A percentile compares a stretch with the other conserved stretches of the same genome.
These are phyloP conservation scores for Nothoprocta perdicaria DNA, from an alignment of 2,113 vertebrate genomes.

Conservation along the genomic window DNA sequence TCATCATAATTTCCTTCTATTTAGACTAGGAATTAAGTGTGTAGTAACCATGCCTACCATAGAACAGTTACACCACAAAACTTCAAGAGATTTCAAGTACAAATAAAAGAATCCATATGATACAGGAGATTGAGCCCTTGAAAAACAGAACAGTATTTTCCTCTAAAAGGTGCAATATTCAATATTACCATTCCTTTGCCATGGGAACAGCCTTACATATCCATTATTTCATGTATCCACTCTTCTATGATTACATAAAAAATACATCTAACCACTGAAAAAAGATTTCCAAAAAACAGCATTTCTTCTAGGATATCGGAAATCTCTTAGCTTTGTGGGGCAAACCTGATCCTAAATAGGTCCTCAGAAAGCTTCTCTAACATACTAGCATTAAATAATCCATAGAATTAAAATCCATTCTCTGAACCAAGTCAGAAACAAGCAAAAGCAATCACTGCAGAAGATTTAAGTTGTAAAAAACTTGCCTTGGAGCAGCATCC, in stretches of 20 bases:
- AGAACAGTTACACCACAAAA: conserved; percentile 5
- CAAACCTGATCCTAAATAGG: not conserved
- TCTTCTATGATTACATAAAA: not conserved
- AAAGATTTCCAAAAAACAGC: not conserved
- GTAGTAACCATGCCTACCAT: conserved; percentile 30
- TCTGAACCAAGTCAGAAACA: not conserved
- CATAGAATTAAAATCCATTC: not conserved
- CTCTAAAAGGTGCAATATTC: not conserved
- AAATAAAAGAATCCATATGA: conserved; percentile 12
- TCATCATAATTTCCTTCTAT: conserved; percentile 9
- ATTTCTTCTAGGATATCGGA: not conserved
- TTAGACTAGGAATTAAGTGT: not conserved
- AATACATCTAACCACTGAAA: not conserved
- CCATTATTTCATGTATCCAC: not conserved
- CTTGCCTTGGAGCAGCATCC: not conserved
- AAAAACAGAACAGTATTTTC: not conserved
- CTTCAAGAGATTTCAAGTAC: not conserved
- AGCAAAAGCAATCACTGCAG: not conserved
- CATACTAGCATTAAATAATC: not conserved
- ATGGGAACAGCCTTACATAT: not conserved
- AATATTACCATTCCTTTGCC: not conserved
- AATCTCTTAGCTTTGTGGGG: not conserved
- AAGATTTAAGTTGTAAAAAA: not conserved
- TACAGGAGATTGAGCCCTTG: not conserved
- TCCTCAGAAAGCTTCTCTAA: not conserved